Evolutionary conservation across 2,113 vertebrate genomes (phyloP).

Genomic region (Notiomystis cincta): DNA sequence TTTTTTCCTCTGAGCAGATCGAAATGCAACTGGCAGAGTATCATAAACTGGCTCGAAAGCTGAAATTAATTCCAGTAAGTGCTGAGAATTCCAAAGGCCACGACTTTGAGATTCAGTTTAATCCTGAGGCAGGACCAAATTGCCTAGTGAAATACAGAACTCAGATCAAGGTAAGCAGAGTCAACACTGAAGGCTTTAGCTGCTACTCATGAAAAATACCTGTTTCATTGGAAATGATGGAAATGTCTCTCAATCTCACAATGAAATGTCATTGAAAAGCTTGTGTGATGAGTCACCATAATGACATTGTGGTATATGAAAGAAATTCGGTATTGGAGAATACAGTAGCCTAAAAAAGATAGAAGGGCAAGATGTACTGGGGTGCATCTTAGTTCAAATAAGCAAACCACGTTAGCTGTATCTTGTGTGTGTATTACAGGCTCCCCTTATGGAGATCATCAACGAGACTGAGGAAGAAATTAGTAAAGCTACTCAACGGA

Average conservation of each 20-base stretch:
- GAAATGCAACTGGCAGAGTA: slow-evolving; percentile 86
- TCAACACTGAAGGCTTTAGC: not conserved
- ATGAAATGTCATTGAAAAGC: not conserved
- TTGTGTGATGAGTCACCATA: not conserved
- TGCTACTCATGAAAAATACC: not conserved
- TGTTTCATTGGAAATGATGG: not conserved
- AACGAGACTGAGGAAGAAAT: slow-evolving; percentile 75
- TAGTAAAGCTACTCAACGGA: slow-evolving; percentile 59
- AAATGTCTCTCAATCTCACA: not conserved
- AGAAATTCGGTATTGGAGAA: not conserved
- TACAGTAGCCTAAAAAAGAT: not conserved
- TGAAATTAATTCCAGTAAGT: slow-evolving; percentile 88
- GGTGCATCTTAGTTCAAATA: not conserved
- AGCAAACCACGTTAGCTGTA: not conserved
- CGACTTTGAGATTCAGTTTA: slow-evolving; percentile 88
- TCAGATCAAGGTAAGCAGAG: slow-evolving; percentile 81
- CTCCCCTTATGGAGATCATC: slow-evolving; percentile 71
- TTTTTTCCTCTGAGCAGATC: slow-evolving; percentile 63
- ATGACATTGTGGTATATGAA: not conserved
- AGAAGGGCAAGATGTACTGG: not conserved
- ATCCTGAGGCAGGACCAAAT: slow-evolving; percentile 75
- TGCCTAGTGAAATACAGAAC: slow-evolving; percentile 79
- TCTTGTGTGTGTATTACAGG: slow-evolving; percentile 34
- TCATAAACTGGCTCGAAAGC: slow-evolving; percentile 89
- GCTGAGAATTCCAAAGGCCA: slow-evolving; percentile 89